Conservation (phyloP, 2,113 vertebrate species). For the Ifrita kowaldi region DNA sequence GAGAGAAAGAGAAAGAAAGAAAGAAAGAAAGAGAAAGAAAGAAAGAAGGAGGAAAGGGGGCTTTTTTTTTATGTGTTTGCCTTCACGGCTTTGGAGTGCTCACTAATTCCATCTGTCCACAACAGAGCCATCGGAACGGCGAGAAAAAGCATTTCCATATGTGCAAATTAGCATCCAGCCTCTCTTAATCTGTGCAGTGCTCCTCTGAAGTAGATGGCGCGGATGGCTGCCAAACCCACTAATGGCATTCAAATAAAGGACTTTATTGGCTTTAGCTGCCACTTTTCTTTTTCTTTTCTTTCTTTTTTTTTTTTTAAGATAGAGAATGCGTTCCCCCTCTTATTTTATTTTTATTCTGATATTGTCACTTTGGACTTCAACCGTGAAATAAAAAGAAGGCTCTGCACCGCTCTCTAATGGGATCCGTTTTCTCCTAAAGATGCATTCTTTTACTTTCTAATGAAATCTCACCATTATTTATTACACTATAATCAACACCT, state of each 20-base stretch:
- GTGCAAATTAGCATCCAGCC: slow-evolving; percentile 93
- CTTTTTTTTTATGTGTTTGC: slow-evolving; percentile 83
- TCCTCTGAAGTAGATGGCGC: slow-evolving; percentile 82
- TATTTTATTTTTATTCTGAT: slow-evolving; percentile 17
- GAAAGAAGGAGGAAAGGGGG: not conserved
- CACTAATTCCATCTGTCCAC: slow-evolving; percentile 98
- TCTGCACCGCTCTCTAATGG: not conserved
- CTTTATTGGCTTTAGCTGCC: slow-evolving; percentile 71
- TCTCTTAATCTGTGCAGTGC: slow-evolving; percentile 81
- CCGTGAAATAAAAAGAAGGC: not conserved
- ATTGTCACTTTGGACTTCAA: slow-evolving; percentile 24
- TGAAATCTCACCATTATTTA: not conserved
- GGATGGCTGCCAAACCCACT: slow-evolving; percentile 83
- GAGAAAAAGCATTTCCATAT: slow-evolving; percentile 98
- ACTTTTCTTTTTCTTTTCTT: not conserved
- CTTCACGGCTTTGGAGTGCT: slow-evolving; percentile 93
- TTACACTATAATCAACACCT: not conserved
- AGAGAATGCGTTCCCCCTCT: not conserved
- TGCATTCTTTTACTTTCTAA: not conserved
- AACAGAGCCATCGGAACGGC: slow-evolving; percentile 87
- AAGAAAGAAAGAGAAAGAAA: not conserved
- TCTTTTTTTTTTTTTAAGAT: not conserved
- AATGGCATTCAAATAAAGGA: slow-evolving; percentile 83
- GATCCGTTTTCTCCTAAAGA: not conserved
- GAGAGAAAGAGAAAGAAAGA: not conserved